phyloP scores from a whole-genome alignment of 2,888 invertebrate genomes.

The Perizoma flavofasciatum region DNA sequence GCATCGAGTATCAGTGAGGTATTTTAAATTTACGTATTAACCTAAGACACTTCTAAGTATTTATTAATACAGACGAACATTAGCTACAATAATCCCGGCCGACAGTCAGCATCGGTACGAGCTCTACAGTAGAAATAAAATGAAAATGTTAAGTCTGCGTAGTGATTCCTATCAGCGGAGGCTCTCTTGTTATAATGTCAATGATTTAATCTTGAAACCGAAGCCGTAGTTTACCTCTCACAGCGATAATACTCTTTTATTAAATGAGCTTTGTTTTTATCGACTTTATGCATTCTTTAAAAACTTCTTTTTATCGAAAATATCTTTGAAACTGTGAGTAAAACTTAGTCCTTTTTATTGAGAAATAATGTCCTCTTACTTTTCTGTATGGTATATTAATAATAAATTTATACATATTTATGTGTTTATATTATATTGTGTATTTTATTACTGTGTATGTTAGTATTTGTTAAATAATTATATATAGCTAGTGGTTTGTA shows the following conservation, averaged over 20 bases:
- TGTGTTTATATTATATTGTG: no score
- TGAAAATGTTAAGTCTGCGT: conserved; percentile 23
- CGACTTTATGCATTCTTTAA: neutral
- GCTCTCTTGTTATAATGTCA: conserved; percentile 47
- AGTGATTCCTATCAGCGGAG: conserved; percentile 53
- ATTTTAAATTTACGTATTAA: no score
- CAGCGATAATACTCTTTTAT: conserved; percentile 41
- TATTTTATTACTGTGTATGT: no score
- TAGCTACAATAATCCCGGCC: conserved; percentile 1
- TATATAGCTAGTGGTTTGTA: no score
- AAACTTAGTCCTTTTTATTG: no score
- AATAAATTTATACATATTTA: no score
- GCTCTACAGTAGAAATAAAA: conserved; percentile 13
- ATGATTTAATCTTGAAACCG: conserved; percentile 46
- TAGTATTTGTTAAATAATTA: no score
- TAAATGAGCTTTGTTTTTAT: conserved; percentile 5
- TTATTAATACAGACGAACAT: neutral
- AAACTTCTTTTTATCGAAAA: no score
- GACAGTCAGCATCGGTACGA: neutral
- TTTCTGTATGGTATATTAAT: no score
- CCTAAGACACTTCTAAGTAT: neutral
- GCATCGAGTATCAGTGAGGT: no score
- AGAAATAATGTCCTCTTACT: no score
- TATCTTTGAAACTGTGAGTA: no score
- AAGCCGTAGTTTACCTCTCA: conserved; percentile 37